Conservation (phyloP, 23 tunicate species). For the Styela clava region DNA sequence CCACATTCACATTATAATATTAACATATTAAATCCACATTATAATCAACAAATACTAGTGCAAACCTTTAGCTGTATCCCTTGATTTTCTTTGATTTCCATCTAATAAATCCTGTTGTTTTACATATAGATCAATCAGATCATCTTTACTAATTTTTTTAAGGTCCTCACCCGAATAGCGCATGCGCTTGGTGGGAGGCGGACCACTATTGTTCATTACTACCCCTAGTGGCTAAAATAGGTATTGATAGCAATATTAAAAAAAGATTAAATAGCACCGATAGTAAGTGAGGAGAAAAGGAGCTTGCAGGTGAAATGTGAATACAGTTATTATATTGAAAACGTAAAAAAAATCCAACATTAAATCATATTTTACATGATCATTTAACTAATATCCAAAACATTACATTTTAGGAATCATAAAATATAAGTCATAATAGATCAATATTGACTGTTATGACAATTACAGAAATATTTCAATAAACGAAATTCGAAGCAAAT, state of each 20-base stretch:
- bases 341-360: too few relatives aligned
- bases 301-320: not conserved
- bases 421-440: too few relatives aligned
- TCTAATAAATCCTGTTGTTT: conserved; percentile 47
- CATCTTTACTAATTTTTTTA: conserved; percentile 48
- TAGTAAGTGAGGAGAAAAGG: not conserved
- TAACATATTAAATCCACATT: too few relatives aligned
- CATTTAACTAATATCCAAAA: too few relatives aligned
- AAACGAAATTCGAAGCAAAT: too few relatives aligned
- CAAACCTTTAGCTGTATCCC: conserved; percentile 3
- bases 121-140: conserved; percentile 40
- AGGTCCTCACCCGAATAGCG: conserved; percentile 38
- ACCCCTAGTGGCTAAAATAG: not conserved
- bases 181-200: conserved; percentile 62
- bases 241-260: not conserved
- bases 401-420: too few relatives aligned
- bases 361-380: too few relatives aligned
- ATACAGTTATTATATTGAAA: not conserved
- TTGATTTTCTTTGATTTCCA: conserved; percentile 41
- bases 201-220: conserved; percentile 56
- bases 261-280: not conserved
- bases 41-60: not conserved
- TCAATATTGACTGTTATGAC: too few relatives aligned
- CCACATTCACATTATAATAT: too few relatives aligned
- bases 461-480: too few relatives aligned